These are phyloP conservation scores for Lampris megalopsis DNA, from an alignment of 2,113 vertebrate genomes.

Conservation along the genomic window DNA sequence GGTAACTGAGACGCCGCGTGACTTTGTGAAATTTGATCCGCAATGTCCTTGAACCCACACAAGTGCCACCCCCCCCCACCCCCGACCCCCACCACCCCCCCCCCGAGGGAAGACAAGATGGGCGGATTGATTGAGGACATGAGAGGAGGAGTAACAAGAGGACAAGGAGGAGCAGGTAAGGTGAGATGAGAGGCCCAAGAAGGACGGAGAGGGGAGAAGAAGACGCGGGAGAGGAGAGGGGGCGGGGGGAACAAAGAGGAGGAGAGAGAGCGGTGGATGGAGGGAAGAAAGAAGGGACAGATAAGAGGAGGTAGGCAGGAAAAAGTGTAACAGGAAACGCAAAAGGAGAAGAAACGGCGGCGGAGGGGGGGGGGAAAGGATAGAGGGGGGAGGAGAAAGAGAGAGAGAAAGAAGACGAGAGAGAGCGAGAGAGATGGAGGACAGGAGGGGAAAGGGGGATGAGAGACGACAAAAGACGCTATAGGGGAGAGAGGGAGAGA, in stretches of 20 bases:
- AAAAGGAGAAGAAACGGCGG: neutral
- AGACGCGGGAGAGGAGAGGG: neutral
- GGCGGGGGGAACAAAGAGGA: neutral
- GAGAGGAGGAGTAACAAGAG: neutral
- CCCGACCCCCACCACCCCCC: neutral
- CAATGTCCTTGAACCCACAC: too few relatives aligned
- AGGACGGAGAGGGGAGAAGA: neutral
- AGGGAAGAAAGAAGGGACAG: neutral
- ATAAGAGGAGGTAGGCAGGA: neutral
- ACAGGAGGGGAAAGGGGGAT: constrained; percentile 3
- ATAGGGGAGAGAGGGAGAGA: neutral
- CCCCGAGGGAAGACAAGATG: neutral
- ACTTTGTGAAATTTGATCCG: too few relatives aligned
- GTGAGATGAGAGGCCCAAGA: neutral
- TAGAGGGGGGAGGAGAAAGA: constrained; percentile 20
- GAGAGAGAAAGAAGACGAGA: neutral
- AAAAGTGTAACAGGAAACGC: neutral
- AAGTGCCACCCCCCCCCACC: too few relatives aligned
- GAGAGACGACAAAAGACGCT: too few relatives aligned
- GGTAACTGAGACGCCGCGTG: too few relatives aligned
- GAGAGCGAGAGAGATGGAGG: constrained; percentile 30
- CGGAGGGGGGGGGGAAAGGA: constrained; percentile 13
- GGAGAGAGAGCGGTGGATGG: neutral
- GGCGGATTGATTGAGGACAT: neutral
- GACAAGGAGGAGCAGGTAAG: neutral